Base-by-base conservation (phyloP, 1,140 invertebrate genomes). In the Ganaspis sp. region DNA sequence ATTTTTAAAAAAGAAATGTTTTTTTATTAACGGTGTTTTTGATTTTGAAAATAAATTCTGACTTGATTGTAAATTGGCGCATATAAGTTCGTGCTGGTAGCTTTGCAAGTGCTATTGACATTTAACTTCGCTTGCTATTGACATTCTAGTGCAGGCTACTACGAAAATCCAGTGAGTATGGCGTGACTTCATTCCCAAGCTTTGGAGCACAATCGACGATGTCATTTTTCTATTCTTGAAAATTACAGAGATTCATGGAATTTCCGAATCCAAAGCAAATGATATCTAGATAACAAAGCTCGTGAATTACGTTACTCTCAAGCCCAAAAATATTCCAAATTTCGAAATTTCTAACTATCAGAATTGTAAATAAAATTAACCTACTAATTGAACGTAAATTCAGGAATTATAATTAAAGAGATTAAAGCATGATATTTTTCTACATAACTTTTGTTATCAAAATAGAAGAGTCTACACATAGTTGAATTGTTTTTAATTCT, bases 41-140 rank as follows among this genome's bases (percentile, higher is more conserved):
- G n/a, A n/a, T n/a, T n/a, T n/a, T n/a, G n/a, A n/a, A n/a, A n/a
- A n/a, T n/a, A n/a, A n/a, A n/a, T n/a, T n/a, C n/a, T n/a, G 42
- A 45, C 42, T 45, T 15, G 42, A 15, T 15, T 45, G 3, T 15
- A 45, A 45, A 45, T 45, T 45, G 42, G 12, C 11, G n/a, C n/a
- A 12, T 45, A 45, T n/a, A 34, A 34, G 29, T 34, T 34, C 9
- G n/a, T n/a, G 42, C 42, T 58, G 23, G 53, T 9, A 58, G 21
- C 19, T 11, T 80, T 74, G 82, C 73, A 83, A 83, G 79, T 90
- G 89, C 85, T 89, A 90, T 90, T 90, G 89, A 87, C 88, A 89
- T 88, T 85, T 84, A 83, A 88, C 54, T 88, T 85, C 86, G 87
- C 84, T 84, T 89, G 89, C 81, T 89, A 89, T 89, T 87, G 88